Evolutionary conservation across 2,888 invertebrate species (phyloP), one percentile per base, ranked within the genome.

Genomic region (Drosophila kanekoi): DNA sequence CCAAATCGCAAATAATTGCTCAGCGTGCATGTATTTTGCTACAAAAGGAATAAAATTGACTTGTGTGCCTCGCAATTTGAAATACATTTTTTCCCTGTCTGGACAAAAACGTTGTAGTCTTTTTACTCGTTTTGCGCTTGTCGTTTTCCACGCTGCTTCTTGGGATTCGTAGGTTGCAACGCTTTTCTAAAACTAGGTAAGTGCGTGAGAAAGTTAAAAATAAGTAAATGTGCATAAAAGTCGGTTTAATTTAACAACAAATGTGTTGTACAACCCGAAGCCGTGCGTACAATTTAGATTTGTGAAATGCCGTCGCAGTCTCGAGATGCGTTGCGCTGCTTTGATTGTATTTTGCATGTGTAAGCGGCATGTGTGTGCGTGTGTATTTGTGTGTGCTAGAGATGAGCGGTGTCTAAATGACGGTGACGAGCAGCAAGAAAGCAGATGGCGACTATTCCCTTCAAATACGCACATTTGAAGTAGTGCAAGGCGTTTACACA

Each of bases 61-160:
- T 67, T 57, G 54, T 67, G 47, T 49, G 49, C 35, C 40, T 44
- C 43, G 57, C 48, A 49, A 57, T 53, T 57, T 63, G 23, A 57
- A 73, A 68, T 57, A 49, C 37, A 58, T 33, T 18, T 60, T 77
- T 63, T 51, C 35, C 45, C 65, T 56, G 77, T 78, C 79, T 74
- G 71, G 48, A 77, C 75, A 75, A 63, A 65, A 71, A 85, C 71
- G 79, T 77, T 72, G 81, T 73, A 79, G 84, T 80, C 85, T 78
- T 85, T 83, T 87, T 83, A 87, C 73, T 88, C 84, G 78, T 78
- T 86, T 82, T 85, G 82, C 86, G 88, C 80, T 86, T 68, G 83
- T 75, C 77, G 76, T 67, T 86, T 75, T 77, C 70, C 81, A 82
- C 81, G 81, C 81, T 83, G 86, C 67, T 83, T 74, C 82, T 76